A percentile compares a stretch with the other conserved stretches of the same genome.
Evolutionary conservation across 2,888 invertebrate genomes (phyloP).

Genomic region (Cheilosia variabilis): DNA sequence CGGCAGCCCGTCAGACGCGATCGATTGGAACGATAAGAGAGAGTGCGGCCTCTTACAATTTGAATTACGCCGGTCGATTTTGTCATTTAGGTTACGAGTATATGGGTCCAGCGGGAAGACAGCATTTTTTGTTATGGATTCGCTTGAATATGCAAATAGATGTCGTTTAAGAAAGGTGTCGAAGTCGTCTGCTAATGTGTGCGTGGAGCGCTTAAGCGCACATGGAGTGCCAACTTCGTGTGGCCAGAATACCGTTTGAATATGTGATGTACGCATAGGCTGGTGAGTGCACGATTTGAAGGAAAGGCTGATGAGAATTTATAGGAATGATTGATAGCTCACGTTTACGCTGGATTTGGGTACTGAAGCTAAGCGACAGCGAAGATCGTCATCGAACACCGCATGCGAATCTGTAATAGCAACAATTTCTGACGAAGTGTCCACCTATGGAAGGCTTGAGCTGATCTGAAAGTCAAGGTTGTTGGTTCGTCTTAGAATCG

Average conservation of each 20-base stretch:
- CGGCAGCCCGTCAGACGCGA: conserved; percentile 71
- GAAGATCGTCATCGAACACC: too few relatives aligned
- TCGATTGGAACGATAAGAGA: conserved; percentile 68
- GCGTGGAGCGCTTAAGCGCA: conserved; percentile 36
- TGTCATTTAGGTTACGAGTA: conserved; percentile 26
- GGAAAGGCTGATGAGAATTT: neutral
- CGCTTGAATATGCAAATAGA: conserved; percentile 49
- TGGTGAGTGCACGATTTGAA: neutral
- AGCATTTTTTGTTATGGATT: conserved; percentile 13
- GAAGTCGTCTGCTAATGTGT: neutral
- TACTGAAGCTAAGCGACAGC: too few relatives aligned
- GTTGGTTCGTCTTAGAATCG: too few relatives aligned
- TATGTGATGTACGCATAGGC: neutral
- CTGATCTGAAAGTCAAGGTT: too few relatives aligned
- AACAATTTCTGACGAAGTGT: too few relatives aligned
- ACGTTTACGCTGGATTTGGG: too few relatives aligned
- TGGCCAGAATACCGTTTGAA: conserved; percentile 9
- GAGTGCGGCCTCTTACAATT: conserved; percentile 35
- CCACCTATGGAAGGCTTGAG: too few relatives aligned
- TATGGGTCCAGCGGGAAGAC: conserved; percentile 25
- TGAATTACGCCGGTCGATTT: conserved; percentile 65
- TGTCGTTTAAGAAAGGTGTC: conserved; percentile 7
- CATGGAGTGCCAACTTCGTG: conserved; percentile 44
- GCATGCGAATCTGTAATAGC: too few relatives aligned
- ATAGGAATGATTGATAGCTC: too few relatives aligned